phyloP scores from a whole-genome alignment of 2,797 vertebrate species.

The Pseudopleuronectes americanus region DNA sequence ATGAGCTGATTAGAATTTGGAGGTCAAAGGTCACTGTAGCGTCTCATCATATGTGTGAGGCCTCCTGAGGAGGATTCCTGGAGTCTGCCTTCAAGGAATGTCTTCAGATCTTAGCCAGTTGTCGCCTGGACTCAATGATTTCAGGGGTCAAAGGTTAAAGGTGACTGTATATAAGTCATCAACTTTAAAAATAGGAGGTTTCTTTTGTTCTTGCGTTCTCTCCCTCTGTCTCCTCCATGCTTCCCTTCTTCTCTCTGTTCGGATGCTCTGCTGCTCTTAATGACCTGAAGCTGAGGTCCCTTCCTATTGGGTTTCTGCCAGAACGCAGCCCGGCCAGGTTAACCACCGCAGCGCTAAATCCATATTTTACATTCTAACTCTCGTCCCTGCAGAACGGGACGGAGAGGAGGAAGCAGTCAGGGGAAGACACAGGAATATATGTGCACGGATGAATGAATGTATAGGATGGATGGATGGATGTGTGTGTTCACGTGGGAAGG shows the following conservation, averaged over 20 bases:
- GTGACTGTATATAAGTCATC: no score
- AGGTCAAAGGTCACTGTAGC: no score
- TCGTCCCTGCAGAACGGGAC: background rate
- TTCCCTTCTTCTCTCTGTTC: background rate
- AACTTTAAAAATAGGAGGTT: background rate
- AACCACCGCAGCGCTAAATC: conserved; percentile 17
- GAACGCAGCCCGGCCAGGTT: conserved; percentile 1
- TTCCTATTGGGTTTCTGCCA: conserved; percentile 21
- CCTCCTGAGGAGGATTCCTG: no score
- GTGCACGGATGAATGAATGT: background rate
- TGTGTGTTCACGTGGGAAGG: conserved; percentile 19
- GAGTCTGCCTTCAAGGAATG: no score
- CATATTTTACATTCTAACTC: background rate
- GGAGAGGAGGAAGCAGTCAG: background rate
- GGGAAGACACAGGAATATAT: background rate
- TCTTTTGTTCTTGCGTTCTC: background rate
- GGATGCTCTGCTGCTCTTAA: conserved; percentile 1
- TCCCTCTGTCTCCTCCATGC: background rate
- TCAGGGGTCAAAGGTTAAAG: no score
- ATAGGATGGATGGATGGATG: background rate
- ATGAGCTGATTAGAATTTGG: no score
- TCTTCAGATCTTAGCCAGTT: no score
- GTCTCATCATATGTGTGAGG: no score
- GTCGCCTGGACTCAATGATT: no score
- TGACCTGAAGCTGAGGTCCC: conserved; percentile 14